Evolutionary conservation across 2,888 invertebrate species (phyloP).

Genomic region (Exephanes ischioxanthus): DNA sequence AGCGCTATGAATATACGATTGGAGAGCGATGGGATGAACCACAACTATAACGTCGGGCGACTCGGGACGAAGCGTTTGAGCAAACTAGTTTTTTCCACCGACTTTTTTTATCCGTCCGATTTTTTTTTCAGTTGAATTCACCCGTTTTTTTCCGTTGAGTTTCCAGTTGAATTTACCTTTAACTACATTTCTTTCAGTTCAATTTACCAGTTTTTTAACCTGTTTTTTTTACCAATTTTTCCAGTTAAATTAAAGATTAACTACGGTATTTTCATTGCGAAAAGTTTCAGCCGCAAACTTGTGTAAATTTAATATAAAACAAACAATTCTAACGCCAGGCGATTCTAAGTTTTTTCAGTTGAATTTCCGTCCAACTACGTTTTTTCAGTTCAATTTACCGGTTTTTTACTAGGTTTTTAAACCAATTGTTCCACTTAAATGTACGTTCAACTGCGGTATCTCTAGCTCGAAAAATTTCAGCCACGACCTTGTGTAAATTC

Average conservation of each 20-base stretch:
- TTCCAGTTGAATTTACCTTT: too few species aligned
- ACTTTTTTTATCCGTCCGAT: neutral
- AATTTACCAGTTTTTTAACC: too few species aligned
- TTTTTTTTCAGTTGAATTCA: neutral
- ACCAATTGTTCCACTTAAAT: too few species aligned
- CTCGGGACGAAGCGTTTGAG: neutral
- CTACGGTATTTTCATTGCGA: neutral
- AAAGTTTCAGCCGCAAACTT: neutral
- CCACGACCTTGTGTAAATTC: slow-evolving; percentile 27
- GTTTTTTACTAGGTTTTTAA: too few species aligned
- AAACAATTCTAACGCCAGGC: too few species aligned
- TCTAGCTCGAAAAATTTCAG: neutral
- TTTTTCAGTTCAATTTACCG: too few species aligned
- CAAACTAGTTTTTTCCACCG: slow-evolving; percentile 16
- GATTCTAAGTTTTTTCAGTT: too few species aligned
- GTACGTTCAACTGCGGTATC: neutral
- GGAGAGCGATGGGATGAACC: slow-evolving; percentile 18
- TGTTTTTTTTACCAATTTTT: too few species aligned
- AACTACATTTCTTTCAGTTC: too few species aligned
- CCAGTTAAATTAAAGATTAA: neutral
- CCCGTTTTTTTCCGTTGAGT: too few species aligned
- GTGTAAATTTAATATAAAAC: slow-evolving; percentile 6
- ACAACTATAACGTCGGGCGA: slow-evolving; percentile 38
- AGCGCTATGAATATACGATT: slow-evolving; percentile 22
- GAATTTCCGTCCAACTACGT: too few species aligned